Percentiles rank a stretch among this genome's conserved stretches.
Conservation (phyloP, 1,140 invertebrate species). For the Drosophila funebris region DNA sequence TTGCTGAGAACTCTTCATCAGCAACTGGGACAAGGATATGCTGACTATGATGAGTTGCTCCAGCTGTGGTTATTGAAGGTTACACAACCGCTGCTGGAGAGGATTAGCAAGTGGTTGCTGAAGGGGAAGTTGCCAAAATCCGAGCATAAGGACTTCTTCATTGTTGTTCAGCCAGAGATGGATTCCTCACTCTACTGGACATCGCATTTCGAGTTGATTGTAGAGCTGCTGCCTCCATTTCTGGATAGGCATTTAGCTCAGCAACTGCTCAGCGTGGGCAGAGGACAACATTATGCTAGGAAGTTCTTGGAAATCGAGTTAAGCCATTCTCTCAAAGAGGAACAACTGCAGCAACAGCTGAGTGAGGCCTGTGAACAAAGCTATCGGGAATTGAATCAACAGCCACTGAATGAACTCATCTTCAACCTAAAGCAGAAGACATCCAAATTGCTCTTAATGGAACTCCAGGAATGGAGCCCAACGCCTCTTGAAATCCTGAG, state of each 20-base stretch:
- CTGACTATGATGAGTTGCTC: slow-evolving; percentile 4
- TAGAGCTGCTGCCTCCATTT: neutral
- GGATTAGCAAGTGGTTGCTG: slow-evolving; percentile 30
- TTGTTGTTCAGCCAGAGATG: neutral
- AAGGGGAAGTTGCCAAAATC: neutral
- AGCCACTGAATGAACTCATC: slow-evolving; percentile 3
- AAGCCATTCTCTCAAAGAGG: accelerated
- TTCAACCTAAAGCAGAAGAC: slow-evolving; percentile 3
- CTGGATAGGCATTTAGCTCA: neutral
- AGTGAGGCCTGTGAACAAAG: neutral
- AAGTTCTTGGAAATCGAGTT: slow-evolving; percentile 6
- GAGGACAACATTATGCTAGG: neutral
- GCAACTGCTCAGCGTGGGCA: slow-evolving; percentile 31
- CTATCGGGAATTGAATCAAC: neutral
- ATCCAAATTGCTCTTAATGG: neutral
- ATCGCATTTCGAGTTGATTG: slow-evolving; percentile 19
- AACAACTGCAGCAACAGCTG: neutral
- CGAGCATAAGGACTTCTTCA: slow-evolving; percentile 17
- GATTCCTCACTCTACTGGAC: neutral
- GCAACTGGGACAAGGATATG: slow-evolving; percentile 3
- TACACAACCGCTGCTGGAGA: slow-evolving; percentile 10
- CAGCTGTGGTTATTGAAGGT: slow-evolving; percentile 27
- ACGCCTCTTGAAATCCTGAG: slow-evolving; percentile 16
- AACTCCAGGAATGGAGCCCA: neutral
- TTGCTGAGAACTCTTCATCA: slow-evolving; percentile 20